Percentiles rank a stretch among this genome's conserved stretches.
Conservation (phyloP, 2,888 invertebrate genomes). For the Tenthredo mesomela region DNA sequence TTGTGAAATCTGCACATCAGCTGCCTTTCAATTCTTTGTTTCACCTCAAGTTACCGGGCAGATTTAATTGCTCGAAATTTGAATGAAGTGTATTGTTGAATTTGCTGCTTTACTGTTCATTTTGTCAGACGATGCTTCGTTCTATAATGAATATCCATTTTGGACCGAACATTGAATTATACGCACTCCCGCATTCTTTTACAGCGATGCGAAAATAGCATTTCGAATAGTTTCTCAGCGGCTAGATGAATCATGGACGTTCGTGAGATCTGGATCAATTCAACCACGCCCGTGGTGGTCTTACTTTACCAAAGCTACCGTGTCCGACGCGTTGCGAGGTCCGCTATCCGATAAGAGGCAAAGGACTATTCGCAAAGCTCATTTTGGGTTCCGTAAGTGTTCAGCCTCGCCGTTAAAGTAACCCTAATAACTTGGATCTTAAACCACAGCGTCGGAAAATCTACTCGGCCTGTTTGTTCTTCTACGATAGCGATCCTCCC, state of each 20-base stretch:
- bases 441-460: slow-evolving; percentile 42
- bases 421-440: slow-evolving; percentile 52
- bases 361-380: slow-evolving; percentile 43
- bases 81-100: background rate
- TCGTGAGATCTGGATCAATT: slow-evolving; percentile 41
- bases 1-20: background rate
- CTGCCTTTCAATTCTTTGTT: background rate
- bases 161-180: background rate
- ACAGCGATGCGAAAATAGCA: background rate
- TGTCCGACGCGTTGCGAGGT: slow-evolving; percentile 28
- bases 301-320: slow-evolving; percentile 14
- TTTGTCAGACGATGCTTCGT: background rate
- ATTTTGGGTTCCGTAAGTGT: slow-evolving; percentile 48
- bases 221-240: background rate
- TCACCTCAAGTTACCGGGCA: background rate
- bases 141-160: background rate
- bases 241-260: background rate
- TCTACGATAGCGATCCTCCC: slow-evolving; percentile 35
- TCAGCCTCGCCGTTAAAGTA: slow-evolving; percentile 49
- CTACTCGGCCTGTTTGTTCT: slow-evolving; percentile 43
- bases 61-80: background rate
- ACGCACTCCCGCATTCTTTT: background rate
- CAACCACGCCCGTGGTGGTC: slow-evolving; percentile 40
- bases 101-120: background rate
- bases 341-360: slow-evolving; percentile 46